These are phyloP conservation scores for Heteropelma amictum DNA, from an alignment of 2,888 invertebrate genomes.

Conservation along the genomic window DNA sequence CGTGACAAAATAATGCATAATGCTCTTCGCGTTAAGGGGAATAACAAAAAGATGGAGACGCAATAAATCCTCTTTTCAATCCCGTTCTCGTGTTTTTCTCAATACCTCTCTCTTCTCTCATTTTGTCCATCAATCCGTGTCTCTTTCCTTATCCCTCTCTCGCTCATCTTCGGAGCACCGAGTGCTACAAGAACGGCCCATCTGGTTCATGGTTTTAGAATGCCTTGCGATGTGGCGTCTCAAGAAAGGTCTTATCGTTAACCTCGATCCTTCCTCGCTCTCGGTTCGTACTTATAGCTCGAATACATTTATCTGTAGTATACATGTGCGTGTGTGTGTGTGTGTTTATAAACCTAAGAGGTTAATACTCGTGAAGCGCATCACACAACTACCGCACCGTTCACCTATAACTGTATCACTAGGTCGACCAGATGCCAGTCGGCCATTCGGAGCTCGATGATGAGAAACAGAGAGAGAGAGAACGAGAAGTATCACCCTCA, in stretches of 20 bases:
- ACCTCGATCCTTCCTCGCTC: constrained; percentile 67
- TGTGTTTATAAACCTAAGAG: constrained; percentile 48
- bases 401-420: constrained; percentile 67
- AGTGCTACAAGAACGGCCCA: constrained; percentile 40
- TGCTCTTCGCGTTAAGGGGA: not conserved
- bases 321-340: too few species aligned
- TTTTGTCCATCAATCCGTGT: not conserved
- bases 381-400: constrained; percentile 48
- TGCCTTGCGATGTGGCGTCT: constrained; percentile 49
- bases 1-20: too few species aligned
- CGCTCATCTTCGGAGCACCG: not conserved
- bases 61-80: constrained; percentile 20
- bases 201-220: constrained; percentile 60
- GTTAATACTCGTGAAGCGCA: constrained; percentile 61
- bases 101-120: not conserved
- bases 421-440: constrained; percentile 66
- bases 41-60: not conserved
- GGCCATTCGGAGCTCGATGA: constrained; percentile 18
- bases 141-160: not conserved
- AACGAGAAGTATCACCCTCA: constrained; percentile 9
- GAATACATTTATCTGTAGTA: too few species aligned
- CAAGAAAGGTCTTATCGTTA: constrained; percentile 68
- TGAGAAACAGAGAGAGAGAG: constrained; percentile 2
- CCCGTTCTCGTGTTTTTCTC: not conserved
- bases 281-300: constrained; percentile 14